Evolutionary conservation across 1,140 invertebrate genomes (phyloP), one percentile per base, ranked within the genome.

Genomic region (Tetramorium alpestre): DNA sequence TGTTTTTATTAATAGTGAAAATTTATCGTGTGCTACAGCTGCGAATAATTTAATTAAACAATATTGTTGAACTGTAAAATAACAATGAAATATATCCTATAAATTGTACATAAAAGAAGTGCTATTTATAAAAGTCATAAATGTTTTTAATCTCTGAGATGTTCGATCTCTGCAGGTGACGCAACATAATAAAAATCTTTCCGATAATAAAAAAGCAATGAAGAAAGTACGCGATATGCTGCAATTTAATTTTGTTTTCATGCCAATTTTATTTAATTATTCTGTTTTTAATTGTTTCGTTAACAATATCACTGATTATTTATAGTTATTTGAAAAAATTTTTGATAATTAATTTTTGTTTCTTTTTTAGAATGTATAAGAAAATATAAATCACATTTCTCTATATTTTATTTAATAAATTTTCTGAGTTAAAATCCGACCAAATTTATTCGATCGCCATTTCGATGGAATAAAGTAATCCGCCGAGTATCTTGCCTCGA

Each of bases 91-190:
- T 16, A 51, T 65, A 22, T 33, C 3, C 33, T 41, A 38, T 6
- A 33, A 49, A 49, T 22, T 60, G 33, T 8, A 22, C 10, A n/a
- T 77, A 77, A 77, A 77, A 64, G 13, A 16, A 49, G 5, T 3
- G 8, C 6, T 33, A 49, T 65, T 18, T 1, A 22, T n/a, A 38
- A 47, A 64, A 77, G 13, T 78, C 41, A 0, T 78, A 65, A 78
- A 78, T 38, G 60, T 28, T 78, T 78, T 65, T 49, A 33, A 78
- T 78, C 44, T 65, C 7, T 18, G 38, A 65, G 22, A 65, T 22
- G 18, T 78, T 65, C 18, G 58, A 77, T 44, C 22, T 77, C 41
- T 16, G 44, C 18, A 47, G 33, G 38, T 51, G 54, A 22, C 13
- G 33, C 28, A n/a, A 8, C 8, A 10, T 25, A 60, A 76, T 33